Evolutionary conservation across 2,888 invertebrate species (phyloP).

Genomic region (Trypoxylon attenuatum): DNA sequence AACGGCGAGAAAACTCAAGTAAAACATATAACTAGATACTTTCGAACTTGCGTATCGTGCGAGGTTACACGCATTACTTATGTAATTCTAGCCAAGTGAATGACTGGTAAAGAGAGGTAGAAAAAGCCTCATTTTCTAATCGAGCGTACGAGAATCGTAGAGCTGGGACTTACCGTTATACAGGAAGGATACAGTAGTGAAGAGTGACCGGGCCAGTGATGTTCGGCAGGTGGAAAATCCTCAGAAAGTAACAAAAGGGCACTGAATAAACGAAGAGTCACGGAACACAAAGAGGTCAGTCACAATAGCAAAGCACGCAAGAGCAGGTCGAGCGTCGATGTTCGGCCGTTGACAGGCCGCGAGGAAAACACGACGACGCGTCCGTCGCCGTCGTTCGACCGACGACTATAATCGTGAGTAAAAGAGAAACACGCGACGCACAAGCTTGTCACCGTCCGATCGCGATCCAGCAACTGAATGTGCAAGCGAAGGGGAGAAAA

Average conservation of each 20-base stretch:
- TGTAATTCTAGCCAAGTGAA: too few relatives aligned
- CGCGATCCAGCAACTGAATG: background rate
- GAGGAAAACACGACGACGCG: background rate
- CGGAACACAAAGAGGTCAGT: slow-evolving; percentile 59
- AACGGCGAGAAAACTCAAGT: too few relatives aligned
- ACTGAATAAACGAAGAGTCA: slow-evolving; percentile 48
- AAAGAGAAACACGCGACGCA: background rate
- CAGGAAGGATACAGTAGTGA: too few relatives aligned
- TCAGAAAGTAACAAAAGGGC: slow-evolving; percentile 57
- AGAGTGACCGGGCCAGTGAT: too few relatives aligned
- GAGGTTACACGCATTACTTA: too few relatives aligned
- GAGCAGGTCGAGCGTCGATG: background rate
- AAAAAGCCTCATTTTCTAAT: too few relatives aligned
- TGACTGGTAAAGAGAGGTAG: too few relatives aligned
- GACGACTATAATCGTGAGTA: background rate
- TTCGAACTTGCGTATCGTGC: too few relatives aligned
- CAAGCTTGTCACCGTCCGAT: background rate
- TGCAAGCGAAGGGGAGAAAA: background rate
- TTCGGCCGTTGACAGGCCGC: background rate
- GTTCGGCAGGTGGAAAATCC: slow-evolving; percentile 51
- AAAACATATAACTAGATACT: too few relatives aligned
- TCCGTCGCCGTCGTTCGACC: background rate
- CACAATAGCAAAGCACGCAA: slow-evolving; percentile 42
- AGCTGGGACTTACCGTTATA: slow-evolving; percentile 20
- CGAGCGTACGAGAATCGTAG: too few relatives aligned